phyloP scores from a whole-genome alignment of 2,888 invertebrate genomes.

The Lasioglossum leucozonium region DNA sequence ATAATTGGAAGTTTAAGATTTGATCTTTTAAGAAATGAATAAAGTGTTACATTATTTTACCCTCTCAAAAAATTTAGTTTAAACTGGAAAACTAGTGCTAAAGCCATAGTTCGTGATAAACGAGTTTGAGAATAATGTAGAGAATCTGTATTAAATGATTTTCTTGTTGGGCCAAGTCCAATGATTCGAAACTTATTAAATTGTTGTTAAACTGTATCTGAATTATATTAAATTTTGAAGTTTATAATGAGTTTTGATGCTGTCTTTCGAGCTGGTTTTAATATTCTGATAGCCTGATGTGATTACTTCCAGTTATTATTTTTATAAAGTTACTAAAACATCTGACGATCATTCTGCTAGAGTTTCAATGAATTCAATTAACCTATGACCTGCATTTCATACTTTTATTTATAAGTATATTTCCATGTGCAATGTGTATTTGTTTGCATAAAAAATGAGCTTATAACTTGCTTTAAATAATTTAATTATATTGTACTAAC shows the following conservation, averaged over 20 bases:
- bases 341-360: not conserved
- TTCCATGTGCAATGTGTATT: constrained; percentile 61
- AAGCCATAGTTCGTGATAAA: not conserved
- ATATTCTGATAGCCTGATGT: not conserved
- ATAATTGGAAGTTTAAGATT: not conserved
- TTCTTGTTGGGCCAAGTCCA: not conserved
- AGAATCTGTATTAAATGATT: not conserved
- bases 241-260: not conserved
- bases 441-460: constrained; percentile 67
- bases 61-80: not conserved
- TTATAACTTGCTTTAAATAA: constrained; percentile 65
- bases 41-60: not conserved
- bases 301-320: not conserved
- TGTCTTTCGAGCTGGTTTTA: not conserved
- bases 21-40: not conserved
- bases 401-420: constrained; percentile 42
- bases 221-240: not conserved
- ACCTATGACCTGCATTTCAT: constrained; percentile 17
- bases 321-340: not conserved
- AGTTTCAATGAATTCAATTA: not conserved
- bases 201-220: not conserved
- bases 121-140: not conserved
- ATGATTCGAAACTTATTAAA: not conserved
- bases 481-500: constrained; percentile 61
- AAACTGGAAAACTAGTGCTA: not conserved